Conservation (phyloP, 2,888 invertebrate species). For the Baronia brevicornis region DNA sequence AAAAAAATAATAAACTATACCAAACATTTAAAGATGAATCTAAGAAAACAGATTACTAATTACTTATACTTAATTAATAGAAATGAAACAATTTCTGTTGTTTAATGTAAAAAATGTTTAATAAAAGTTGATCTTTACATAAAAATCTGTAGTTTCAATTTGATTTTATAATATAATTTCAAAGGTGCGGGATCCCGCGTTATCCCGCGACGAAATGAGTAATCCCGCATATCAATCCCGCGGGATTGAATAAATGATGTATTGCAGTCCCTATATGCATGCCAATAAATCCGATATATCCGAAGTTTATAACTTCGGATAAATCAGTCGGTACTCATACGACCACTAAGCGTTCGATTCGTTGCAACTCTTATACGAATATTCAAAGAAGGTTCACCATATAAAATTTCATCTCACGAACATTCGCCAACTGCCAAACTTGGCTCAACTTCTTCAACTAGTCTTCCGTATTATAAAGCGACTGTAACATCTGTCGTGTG, state of each 20-base stretch:
- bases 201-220: neutral
- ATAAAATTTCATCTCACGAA: constrained; percentile 60
- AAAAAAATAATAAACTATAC: too few relatives aligned
- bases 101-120: too few relatives aligned
- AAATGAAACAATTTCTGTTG: too few relatives aligned
- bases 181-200: too few relatives aligned
- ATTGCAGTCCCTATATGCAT: constrained; percentile 13
- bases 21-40: too few relatives aligned
- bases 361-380: constrained; percentile 33
- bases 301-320: constrained; percentile 8
- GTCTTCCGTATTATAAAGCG: constrained; percentile 42
- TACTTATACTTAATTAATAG: too few relatives aligned
- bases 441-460: constrained; percentile 37
- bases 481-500: constrained; percentile 66
- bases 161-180: too few relatives aligned
- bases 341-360: constrained; percentile 19
- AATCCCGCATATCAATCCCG: neutral
- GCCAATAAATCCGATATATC: constrained; percentile 18
- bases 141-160: too few relatives aligned
- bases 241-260: constrained; percentile 17
- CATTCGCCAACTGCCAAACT: constrained; percentile 42
- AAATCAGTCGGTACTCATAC: constrained; percentile 20
- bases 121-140: too few relatives aligned
- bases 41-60: too few relatives aligned
- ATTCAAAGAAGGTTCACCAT: constrained; percentile 53